Conservation (phyloP, 2,888 invertebrate species). For the Apoderus coryli region DNA sequence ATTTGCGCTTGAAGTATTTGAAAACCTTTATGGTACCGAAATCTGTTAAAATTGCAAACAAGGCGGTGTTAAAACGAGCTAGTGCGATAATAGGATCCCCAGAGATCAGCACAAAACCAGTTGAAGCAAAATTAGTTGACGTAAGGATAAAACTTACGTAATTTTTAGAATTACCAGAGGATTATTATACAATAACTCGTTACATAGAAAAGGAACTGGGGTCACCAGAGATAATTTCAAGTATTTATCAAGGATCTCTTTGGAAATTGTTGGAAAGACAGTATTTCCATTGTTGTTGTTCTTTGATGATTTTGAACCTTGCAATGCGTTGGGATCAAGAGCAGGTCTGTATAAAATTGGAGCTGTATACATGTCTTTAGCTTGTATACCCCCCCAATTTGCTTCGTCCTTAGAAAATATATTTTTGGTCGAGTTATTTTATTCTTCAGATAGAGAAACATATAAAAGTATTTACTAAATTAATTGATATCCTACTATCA, state of each 20-base stretch:
- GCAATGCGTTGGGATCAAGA: conserved; percentile 11
- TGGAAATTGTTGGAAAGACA: conserved; percentile 6
- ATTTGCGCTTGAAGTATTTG: too few species aligned
- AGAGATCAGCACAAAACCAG: too few species aligned
- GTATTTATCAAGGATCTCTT: conserved; percentile 7
- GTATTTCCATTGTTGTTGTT: conserved; percentile 8
- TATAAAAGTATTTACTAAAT: conserved; percentile 5
- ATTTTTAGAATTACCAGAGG: too few species aligned
- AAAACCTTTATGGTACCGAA: too few species aligned
- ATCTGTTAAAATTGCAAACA: too few species aligned
- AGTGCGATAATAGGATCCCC: too few species aligned
- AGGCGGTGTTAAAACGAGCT: too few species aligned
- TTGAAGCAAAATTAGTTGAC: too few species aligned
- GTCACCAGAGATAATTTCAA: conserved; percentile 1
- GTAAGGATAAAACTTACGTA: too few species aligned
- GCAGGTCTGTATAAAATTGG: conserved; percentile 12
- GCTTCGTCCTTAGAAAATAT: conserved; percentile 9
- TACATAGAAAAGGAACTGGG: conserved; percentile 4
- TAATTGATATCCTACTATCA: conserved; percentile 9
- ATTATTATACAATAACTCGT: too few species aligned
- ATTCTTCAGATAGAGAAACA: conserved; percentile 8
- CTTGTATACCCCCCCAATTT: conserved; percentile 11
- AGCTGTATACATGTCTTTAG: conserved; percentile 8
- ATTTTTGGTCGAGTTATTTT: conserved; percentile 9
- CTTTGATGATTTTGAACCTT: conserved; percentile 12